Base-by-base conservation (phyloP, 2,888 invertebrate species). In the Hermaeophaga mercurialis region DNA sequence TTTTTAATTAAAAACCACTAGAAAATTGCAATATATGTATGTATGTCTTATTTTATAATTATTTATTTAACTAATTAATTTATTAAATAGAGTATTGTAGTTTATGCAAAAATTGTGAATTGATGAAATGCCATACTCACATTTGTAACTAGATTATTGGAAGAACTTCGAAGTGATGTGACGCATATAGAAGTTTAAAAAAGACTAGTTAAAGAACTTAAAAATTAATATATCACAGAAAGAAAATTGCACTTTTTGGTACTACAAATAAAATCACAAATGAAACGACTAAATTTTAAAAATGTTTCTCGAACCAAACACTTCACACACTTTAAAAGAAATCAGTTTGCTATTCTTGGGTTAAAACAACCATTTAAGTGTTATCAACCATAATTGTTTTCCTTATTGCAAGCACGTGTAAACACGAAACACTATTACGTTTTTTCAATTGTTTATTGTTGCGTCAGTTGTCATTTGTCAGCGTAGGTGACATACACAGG, bases 161-260 rank as follows among this genome's bases (percentile, higher is more conserved):
- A n/a, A n/a, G n/a, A n/a, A n/a, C n/a, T n/a, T n/a, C n/a, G n/a
- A n/a, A n/a, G n/a, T n/a, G n/a, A n/a, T n/a, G n/a, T n/a, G n/a
- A n/a, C n/a, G n/a, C n/a, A n/a, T n/a, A n/a, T n/a, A n/a, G n/a
- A n/a, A 39, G 49, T 50, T 41, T 12, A 11, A 22, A 15, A 14
- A 26, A 3, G 41, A 41, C 22, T 50, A 41, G 31, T 38, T 26
- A 6, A 22, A n/a, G 4, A 22, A 50, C 19, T 31, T 31, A 39
- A 12, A 28, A 49, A 19, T n/a, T 26, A 39, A 31, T 41, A 28
- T 52, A 52, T 52, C 50, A 52, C 50, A 52, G 50, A 33, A 43
- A 24, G 1, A 36, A 15, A 43, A 52, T 52, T 52, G 50, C 50
- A 52, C 50, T 52, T 31, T 50, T 52, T 52, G 50, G 50, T 43